Conservation (phyloP, 2,888 invertebrate species). For the Hirudinaria manillensis region DNA sequence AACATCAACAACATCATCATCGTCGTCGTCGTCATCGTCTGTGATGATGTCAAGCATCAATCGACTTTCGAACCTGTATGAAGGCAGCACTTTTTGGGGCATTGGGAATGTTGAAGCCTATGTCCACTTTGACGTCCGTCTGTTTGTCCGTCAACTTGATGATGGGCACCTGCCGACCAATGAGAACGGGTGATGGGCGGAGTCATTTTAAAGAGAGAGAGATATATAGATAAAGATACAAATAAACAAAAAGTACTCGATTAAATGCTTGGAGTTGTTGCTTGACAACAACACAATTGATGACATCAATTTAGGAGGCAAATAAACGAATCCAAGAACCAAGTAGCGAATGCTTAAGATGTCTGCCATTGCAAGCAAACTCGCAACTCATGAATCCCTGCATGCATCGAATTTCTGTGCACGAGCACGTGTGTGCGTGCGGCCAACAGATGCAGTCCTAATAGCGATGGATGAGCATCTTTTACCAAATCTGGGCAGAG, state of each 20-base stretch:
- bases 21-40: background rate
- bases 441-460: background rate
- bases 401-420: too few species aligned
- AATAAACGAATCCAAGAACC: too few species aligned
- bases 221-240: background rate
- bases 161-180: constrained; percentile 32
- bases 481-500: too few species aligned
- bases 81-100: constrained; percentile 32
- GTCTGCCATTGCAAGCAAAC: too few species aligned
- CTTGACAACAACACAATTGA: background rate
- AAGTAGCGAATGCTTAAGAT: too few species aligned
- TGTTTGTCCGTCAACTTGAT: constrained; percentile 32
- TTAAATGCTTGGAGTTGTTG: background rate
- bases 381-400: too few species aligned
- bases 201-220: too few species aligned
- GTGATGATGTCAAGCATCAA: background rate
- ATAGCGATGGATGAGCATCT: too few species aligned
- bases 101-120: constrained; percentile 34
- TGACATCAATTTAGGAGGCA: too few species aligned
- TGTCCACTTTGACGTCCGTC: constrained; percentile 32
- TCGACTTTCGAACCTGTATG: constrained; percentile 26
- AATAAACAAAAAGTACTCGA: background rate
- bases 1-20: background rate
- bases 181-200: too few species aligned
- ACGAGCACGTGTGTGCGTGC: background rate